phyloP scores from a whole-genome alignment of 2,888 invertebrate genomes.

The Alloscopus bannaensis region DNA sequence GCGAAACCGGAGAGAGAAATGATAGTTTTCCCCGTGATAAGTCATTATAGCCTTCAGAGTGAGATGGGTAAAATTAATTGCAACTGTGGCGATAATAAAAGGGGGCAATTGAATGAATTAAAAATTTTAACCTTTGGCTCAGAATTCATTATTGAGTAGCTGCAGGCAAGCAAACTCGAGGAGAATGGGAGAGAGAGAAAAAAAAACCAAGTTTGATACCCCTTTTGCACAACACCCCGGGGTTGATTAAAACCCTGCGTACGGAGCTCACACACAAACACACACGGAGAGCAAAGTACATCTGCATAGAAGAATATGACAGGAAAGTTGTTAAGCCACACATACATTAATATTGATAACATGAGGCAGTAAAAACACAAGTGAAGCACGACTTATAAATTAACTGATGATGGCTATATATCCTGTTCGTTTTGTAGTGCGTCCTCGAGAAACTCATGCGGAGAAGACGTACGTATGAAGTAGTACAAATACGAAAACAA shows the following conservation, averaged over 20 bases:
- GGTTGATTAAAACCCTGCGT: conserved; percentile 58
- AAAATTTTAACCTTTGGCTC: conserved; percentile 69
- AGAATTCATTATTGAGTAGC: conserved; percentile 67
- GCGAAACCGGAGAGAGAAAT: conserved; percentile 35
- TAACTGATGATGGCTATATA: conserved; percentile 42
- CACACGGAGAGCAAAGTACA: no score
- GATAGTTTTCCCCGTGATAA: conserved; percentile 53
- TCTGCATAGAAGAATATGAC: conserved; percentile 5
- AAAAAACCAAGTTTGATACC: conserved; percentile 46
- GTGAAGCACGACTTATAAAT: conserved; percentile 51
- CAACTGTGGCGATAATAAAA: conserved; percentile 68
- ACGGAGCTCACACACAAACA: conserved; percentile 3
- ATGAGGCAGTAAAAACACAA: conserved; percentile 35
- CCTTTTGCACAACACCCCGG: conserved; percentile 60
- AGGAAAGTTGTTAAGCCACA: conserved; percentile 37
- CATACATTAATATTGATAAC: conserved; percentile 63
- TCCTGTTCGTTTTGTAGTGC: no score
- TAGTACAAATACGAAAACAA: no score
- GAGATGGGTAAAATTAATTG: conserved; percentile 65
- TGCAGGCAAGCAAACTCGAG: conserved; percentile 48
- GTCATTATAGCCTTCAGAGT: conserved; percentile 46
- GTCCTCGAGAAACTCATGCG: no score
- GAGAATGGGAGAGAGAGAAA: no score
- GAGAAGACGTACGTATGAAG: no score
- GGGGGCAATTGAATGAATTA: conserved; percentile 67